phyloP scores from a whole-genome alignment of 2,113 vertebrate species.

The Erinaceus europaeus region DNA sequence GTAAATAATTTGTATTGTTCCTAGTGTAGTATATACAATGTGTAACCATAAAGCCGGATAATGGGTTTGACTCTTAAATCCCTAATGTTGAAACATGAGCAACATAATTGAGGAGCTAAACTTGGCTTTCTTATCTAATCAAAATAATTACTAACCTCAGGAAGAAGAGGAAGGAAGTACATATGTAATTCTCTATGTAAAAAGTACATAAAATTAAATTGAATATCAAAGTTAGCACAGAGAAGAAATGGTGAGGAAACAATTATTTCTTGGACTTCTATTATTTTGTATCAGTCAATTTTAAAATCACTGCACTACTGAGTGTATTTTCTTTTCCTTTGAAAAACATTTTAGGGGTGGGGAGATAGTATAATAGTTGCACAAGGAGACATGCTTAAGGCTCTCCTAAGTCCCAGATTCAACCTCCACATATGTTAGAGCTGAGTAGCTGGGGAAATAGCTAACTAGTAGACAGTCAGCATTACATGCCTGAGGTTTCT shows the following conservation, averaged over 20 bases:
- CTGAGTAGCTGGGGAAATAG: too few relatives aligned
- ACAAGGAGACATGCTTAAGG: neutral
- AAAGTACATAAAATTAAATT: neutral
- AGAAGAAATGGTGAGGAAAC: neutral
- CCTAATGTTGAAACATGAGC: neutral
- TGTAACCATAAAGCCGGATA: neutral
- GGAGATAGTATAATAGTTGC: too few relatives aligned
- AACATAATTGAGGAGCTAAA: neutral
- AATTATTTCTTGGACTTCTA: neutral
- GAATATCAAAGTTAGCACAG: constrained; percentile 9
- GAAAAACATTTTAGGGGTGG: too few relatives aligned
- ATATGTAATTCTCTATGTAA: too few relatives aligned
- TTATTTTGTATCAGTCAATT: neutral
- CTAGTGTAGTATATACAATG: neutral
- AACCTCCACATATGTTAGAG: too few relatives aligned
- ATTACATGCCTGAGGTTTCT: too few relatives aligned
- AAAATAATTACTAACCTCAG: neutral
- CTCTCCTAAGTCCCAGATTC: too few relatives aligned
- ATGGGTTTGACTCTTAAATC: neutral
- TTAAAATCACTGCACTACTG: neutral
- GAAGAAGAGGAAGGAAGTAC: neutral
- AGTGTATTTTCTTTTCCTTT: neutral
- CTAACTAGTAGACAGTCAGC: too few relatives aligned
- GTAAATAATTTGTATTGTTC: neutral
- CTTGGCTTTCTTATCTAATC: neutral